Percentiles rank a stretch among this genome's conserved stretches.
These are phyloP conservation scores for Cyrtodaria siliqua DNA, from an alignment of 2,888 invertebrate genomes.

Conservation along the genomic window DNA sequence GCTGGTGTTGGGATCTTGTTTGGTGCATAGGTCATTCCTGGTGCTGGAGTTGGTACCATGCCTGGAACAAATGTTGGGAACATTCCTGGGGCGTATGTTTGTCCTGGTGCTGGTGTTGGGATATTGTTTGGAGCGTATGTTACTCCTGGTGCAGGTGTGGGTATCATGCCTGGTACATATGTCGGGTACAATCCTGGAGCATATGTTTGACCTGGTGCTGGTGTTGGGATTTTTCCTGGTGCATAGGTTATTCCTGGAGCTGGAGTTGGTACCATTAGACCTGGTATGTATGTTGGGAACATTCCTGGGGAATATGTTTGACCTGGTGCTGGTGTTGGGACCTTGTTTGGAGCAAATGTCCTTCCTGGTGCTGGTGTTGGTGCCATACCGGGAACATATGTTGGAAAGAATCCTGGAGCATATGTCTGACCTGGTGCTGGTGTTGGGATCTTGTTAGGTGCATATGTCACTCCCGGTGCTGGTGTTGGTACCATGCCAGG, in stretches of 20 bases:
- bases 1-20: conserved; percentile 60
- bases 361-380: conserved; percentile 65
- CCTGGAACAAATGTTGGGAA: conserved; percentile 62
- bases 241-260: conserved; percentile 52
- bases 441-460: too few relatives aligned
- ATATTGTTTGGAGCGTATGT: conserved; percentile 52
- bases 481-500: too few relatives aligned
- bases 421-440: too few relatives aligned
- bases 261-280: conserved; percentile 60
- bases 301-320: conserved; percentile 54
- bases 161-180: conserved; percentile 49
- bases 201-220: conserved; percentile 42
- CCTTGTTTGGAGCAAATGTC: conserved; percentile 60
- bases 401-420: too few relatives aligned
- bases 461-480: too few relatives aligned
- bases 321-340: conserved; percentile 63
- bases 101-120: conserved; percentile 45
- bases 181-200: conserved; percentile 44
- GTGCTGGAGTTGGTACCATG: conserved; percentile 45
- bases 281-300: conserved; percentile 63
- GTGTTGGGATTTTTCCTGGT: conserved; percentile 40
- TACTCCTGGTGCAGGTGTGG: conserved; percentile 58
- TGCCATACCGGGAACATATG: conserved; percentile 64
- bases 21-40: conserved; percentile 31
- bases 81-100: conserved; percentile 54